A percentile compares a stretch with the other conserved stretches of the same genome.
Evolutionary conservation across 2,797 vertebrate genomes (phyloP).

Genomic region (Cryptoprocta ferox): DNA sequence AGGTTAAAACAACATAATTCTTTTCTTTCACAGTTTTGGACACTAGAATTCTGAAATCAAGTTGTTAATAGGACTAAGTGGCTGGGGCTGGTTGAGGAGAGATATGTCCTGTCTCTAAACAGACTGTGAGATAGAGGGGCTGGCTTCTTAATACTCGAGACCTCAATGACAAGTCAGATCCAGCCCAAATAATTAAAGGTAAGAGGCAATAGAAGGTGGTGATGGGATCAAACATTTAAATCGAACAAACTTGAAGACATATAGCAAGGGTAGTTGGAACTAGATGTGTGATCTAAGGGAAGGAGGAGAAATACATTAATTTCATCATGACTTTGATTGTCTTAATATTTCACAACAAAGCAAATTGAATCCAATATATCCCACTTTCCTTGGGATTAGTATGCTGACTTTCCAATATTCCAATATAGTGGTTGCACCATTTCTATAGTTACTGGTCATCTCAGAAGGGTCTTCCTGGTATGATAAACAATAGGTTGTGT

Average conservation of each 20-base stretch:
- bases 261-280: not conserved
- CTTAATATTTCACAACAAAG: not conserved
- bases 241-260: not conserved
- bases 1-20: not conserved
- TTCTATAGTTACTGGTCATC: not conserved
- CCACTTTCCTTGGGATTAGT: not conserved
- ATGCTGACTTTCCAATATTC: not conserved
- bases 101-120: not conserved
- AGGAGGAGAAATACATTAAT: not conserved
- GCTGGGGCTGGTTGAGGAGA: not conserved
- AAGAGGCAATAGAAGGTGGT: not conserved
- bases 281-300: not conserved
- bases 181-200: not conserved
- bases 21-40: not conserved
- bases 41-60: not conserved
- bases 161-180: not conserved
- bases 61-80: not conserved
- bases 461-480: not conserved
- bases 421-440: not conserved
- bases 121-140: not conserved
- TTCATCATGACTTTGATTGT: not conserved
- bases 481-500: not conserved
- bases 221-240: not conserved
- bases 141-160: not conserved
- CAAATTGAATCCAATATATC: not conserved